Percentiles rank a stretch among this genome's conserved stretches.
Conservation (phyloP, 2,113 vertebrate genomes). For the Oostethus manadensis region DNA sequence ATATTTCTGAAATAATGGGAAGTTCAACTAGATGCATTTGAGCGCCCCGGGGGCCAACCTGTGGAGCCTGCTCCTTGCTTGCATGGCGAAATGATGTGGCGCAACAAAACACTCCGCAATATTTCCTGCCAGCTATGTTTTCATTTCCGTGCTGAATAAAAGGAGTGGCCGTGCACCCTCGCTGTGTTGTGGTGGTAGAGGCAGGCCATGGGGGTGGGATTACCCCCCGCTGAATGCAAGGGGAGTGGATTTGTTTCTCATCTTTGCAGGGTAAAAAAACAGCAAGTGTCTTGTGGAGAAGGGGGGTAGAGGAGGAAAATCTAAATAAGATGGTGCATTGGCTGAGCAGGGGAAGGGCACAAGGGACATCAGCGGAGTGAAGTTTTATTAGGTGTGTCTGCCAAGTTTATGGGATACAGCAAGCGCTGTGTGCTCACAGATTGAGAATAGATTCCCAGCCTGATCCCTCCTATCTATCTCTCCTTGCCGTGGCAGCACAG, state of each 20-base stretch:
- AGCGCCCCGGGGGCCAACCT: slow-evolving; percentile 25
- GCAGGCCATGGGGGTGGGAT: slow-evolving; percentile 12
- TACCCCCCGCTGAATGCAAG: slow-evolving; percentile 15
- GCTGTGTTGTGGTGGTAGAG: slow-evolving; percentile 24
- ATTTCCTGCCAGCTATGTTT: slow-evolving; percentile 6
- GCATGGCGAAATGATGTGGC: slow-evolving; percentile 4
- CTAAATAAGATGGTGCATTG: slow-evolving; percentile 41
- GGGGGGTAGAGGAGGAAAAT: slow-evolving; percentile 13
- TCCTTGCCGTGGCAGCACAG: slow-evolving; percentile 42
- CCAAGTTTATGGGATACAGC: slow-evolving; percentile 54
- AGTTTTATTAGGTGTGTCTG: slow-evolving; percentile 56
- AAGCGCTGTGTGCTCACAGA: slow-evolving; percentile 19
- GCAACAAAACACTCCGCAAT: slow-evolving; percentile 3
- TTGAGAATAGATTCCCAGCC: slow-evolving; percentile 35
- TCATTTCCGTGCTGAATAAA: slow-evolving; percentile 25
- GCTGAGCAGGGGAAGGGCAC: slow-evolving; percentile 58
- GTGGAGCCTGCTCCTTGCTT: slow-evolving; percentile 8
- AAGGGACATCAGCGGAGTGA: slow-evolving; percentile 53
- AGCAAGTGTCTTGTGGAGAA: slow-evolving; percentile 29
- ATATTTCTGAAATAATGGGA: slow-evolving; percentile 53
- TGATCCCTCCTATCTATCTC: slow-evolving; percentile 55
- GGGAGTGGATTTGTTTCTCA: slow-evolving; percentile 23
- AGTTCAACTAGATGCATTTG: slow-evolving; percentile 25
- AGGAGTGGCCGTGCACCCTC: slow-evolving; percentile 11
- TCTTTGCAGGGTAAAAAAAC: slow-evolving; percentile 37